Evolutionary conservation across 2,113 vertebrate species (phyloP).

Genomic region (Paracanthobrama guichenoti): DNA sequence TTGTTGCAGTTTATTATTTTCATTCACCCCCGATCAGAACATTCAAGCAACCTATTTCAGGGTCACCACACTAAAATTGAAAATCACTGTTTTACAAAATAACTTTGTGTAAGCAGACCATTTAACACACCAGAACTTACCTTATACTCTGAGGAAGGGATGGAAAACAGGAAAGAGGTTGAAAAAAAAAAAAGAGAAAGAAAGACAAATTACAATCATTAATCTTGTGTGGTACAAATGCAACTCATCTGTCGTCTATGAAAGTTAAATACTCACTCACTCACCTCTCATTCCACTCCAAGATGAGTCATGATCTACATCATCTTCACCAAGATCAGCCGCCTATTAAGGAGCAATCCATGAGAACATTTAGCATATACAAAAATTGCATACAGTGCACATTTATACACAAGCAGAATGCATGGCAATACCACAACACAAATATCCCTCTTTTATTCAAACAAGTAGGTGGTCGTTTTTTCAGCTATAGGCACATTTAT

Average conservation of each 20-base stretch:
- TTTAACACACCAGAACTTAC: constrained; percentile 76
- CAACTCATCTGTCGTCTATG: background rate
- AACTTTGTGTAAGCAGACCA: background rate
- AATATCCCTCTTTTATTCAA: background rate
- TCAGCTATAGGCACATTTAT: background rate
- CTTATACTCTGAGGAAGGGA: constrained; percentile 90
- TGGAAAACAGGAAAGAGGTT: constrained; percentile 41
- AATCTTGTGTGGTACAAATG: background rate
- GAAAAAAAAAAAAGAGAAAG: constrained; percentile 27
- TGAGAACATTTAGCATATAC: background rate
- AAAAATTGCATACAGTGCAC: background rate
- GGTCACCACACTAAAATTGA: background rate
- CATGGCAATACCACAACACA: background rate
- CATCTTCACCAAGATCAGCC: constrained; percentile 81
- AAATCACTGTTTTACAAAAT: background rate
- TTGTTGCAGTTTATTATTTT: background rate
- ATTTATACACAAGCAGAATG: background rate
- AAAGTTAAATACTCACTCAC: constrained; percentile 62
- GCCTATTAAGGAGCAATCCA: constrained; percentile 69
- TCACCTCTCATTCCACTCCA: constrained; percentile 96
- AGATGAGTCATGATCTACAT: constrained; percentile 82
- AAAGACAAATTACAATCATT: constrained; percentile 41
- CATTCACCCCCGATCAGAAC: background rate
- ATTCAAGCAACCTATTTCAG: background rate
- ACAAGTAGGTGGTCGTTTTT: background rate